Percentiles rank a stretch among this genome's conserved stretches.
Evolutionary conservation across 1,140 invertebrate genomes (phyloP).

Genomic region (Procambarus virginalis): DNA sequence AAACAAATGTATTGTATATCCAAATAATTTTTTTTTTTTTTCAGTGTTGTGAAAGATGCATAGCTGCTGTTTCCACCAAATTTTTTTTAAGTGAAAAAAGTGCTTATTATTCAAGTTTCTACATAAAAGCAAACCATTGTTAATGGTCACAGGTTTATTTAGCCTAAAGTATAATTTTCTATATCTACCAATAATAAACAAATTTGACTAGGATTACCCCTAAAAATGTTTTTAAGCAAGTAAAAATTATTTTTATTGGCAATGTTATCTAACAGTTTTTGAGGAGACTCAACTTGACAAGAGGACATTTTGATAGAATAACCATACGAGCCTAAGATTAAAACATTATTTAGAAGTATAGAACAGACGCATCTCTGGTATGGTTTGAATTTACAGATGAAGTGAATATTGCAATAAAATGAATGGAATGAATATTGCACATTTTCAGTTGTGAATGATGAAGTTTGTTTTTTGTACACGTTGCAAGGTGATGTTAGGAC

Average conservation of each 20-base stretch:
- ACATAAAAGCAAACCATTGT: neutral
- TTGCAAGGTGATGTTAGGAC: slow-evolving; percentile 3
- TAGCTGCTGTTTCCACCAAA: neutral
- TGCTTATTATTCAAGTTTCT: neutral
- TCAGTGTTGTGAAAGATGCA: neutral
- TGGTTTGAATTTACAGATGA: neutral
- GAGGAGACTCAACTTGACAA: neutral
- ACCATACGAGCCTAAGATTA: too few relatives aligned
- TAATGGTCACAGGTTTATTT: neutral
- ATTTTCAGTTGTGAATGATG: neutral
- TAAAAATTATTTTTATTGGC: too few relatives aligned
- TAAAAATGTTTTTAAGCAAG: neutral
- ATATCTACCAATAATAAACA: neutral
- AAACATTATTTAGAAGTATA: too few relatives aligned
- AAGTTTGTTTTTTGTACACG: neutral
- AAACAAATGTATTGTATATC: too few relatives aligned
- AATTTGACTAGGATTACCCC: neutral
- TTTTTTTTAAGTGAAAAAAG: neutral
- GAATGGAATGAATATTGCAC: neutral
- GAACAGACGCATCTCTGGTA: neutral
- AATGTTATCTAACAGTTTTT: neutral
- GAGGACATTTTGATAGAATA: neutral
- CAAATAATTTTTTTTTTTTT: neutral
- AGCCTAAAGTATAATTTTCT: neutral
- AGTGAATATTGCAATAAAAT: neutral